Conservation (phyloP, 2,888 invertebrate species). For the Acrocera orbiculus region DNA sequence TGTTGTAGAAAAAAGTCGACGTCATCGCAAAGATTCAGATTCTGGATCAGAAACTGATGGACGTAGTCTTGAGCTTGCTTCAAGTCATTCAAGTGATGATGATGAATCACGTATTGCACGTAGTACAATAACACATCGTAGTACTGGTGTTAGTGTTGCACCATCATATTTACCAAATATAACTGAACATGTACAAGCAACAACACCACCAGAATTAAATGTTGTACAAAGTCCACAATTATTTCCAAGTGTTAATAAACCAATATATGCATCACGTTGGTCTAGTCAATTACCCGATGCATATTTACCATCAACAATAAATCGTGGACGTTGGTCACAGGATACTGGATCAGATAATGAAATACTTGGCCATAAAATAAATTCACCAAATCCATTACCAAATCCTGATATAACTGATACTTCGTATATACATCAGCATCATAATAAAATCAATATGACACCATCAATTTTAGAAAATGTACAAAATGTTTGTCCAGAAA, state of each 20-base stretch:
- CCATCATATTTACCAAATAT: slow-evolving; percentile 44
- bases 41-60: slow-evolving; percentile 68
- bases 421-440: slow-evolving; percentile 36
- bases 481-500: slow-evolving; percentile 36
- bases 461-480: slow-evolving; percentile 41
- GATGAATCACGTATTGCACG: slow-evolving; percentile 38
- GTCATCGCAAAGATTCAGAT: slow-evolving; percentile 46
- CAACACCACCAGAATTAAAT: slow-evolving; percentile 43
- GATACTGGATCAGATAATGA: slow-evolving; percentile 65
- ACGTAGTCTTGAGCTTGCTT: slow-evolving; percentile 75
- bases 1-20: slow-evolving; percentile 21
- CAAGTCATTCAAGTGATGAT: slow-evolving; percentile 90
- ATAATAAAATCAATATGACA: slow-evolving; percentile 33
- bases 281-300: slow-evolving; percentile 48
- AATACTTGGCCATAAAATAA: slow-evolving; percentile 38
- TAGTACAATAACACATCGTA: slow-evolving; percentile 32
- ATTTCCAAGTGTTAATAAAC: slow-evolving; percentile 45
- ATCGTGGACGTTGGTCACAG: slow-evolving; percentile 53
- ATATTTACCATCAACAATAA: slow-evolving; percentile 37
- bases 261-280: slow-evolving; percentile 48
- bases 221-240: slow-evolving; percentile 48
- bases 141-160: slow-evolving; percentile 29
- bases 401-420: slow-evolving; percentile 60
- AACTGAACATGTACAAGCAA: slow-evolving; percentile 38
- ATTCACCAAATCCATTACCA: slow-evolving; percentile 53